Percentiles rank a stretch among this genome's conserved stretches.
Evolutionary conservation across 2,888 invertebrate genomes (phyloP).

Genomic region (Drosophila paramelanica): DNA sequence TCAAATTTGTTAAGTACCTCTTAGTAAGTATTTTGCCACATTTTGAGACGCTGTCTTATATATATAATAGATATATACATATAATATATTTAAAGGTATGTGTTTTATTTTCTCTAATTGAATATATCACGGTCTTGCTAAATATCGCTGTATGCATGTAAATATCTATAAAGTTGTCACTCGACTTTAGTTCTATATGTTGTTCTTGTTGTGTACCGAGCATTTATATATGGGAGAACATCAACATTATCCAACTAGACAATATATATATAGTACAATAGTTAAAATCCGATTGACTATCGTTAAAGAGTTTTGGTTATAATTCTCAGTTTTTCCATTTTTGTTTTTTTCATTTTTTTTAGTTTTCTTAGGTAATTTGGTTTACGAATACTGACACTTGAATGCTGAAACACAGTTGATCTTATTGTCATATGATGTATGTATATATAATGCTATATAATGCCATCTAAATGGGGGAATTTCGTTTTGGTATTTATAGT

Average conservation of each 20-base stretch:
- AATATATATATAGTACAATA: slow-evolving; percentile 56
- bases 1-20: slow-evolving; percentile 32
- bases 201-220: slow-evolving; percentile 40
- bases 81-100: slow-evolving; percentile 56
- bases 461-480: slow-evolving; percentile 34
- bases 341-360: slow-evolving; percentile 9
- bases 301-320: slow-evolving; percentile 40
- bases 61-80: slow-evolving; percentile 64
- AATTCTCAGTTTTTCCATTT: slow-evolving; percentile 17
- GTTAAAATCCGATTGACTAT: slow-evolving; percentile 57
- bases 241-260: slow-evolving; percentile 62
- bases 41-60: slow-evolving; percentile 68
- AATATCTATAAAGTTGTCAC: slow-evolving; percentile 72
- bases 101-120: slow-evolving; percentile 58
- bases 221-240: slow-evolving; percentile 48
- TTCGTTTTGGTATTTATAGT: slow-evolving; percentile 17
- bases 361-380: slow-evolving; percentile 73
- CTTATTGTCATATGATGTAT: slow-evolving; percentile 83
- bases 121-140: slow-evolving; percentile 81
- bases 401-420: slow-evolving; percentile 82
- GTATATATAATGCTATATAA: slow-evolving; percentile 39
- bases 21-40: slow-evolving; percentile 70
- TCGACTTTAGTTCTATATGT: slow-evolving; percentile 53
- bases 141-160: slow-evolving; percentile 75
- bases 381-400: slow-evolving; percentile 80